Conservation (phyloP, 1,140 invertebrate genomes). For the Coelopa frigida region DNA sequence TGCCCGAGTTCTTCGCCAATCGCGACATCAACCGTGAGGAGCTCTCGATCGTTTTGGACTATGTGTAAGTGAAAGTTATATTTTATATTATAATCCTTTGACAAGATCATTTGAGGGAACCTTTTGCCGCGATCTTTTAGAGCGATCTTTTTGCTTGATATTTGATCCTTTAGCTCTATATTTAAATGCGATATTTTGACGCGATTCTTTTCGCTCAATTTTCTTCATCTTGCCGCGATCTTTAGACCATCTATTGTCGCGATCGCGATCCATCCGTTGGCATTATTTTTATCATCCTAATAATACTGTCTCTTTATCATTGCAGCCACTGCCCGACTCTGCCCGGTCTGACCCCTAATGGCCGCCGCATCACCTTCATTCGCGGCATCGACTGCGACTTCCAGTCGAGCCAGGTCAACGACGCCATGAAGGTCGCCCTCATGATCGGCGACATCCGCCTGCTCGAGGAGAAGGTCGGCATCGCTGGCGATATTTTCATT, state of each 20-base stretch:
- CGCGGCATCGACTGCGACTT: conserved; percentile 55
- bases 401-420: conserved; percentile 53
- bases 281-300: neutral
- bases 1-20: conserved; percentile 75
- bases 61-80: conserved; percentile 56
- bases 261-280: conserved; percentile 2
- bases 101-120: no score
- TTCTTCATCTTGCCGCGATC: neutral
- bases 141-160: neutral
- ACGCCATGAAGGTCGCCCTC: conserved; percentile 68
- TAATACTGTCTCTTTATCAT: conserved; percentile 21
- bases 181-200: neutral
- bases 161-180: neutral
- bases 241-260: no score
- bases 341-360: conserved; percentile 68
- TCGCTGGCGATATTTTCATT: conserved; percentile 74
- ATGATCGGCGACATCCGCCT: conserved; percentile 78
- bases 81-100: no score
- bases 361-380: conserved; percentile 66
- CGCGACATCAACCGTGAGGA: conserved; percentile 64
- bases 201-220: neutral
- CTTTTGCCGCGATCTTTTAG: neutral
- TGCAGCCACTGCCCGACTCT: conserved; percentile 66
- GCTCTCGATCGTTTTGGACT: conserved; percentile 59
- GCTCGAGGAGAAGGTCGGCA: conserved; percentile 63